These are phyloP conservation scores for Gobiocypris rarus DNA, from an alignment of 2,113 vertebrate species.

Conservation along the genomic window DNA sequence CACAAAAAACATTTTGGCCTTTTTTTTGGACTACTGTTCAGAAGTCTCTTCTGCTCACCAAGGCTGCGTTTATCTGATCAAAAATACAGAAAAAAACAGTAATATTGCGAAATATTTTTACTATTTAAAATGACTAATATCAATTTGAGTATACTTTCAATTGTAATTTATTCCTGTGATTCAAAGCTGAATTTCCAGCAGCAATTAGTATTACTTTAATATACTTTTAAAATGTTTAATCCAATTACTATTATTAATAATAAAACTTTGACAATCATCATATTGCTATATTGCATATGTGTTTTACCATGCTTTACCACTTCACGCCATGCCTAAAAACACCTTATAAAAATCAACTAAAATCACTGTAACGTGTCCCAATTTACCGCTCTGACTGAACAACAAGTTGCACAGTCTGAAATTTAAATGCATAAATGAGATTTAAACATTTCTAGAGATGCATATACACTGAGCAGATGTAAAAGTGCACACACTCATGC, in stretches of 20 bases:
- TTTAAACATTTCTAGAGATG: not conserved
- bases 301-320: not conserved
- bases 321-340: not conserved
- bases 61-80: no score
- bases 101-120: no score
- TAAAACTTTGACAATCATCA: not conserved
- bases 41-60: no score
- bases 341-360: not conserved
- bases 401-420: not conserved
- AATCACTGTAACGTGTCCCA: not conserved
- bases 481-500: not conserved
- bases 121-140: no score
- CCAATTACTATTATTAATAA: not conserved
- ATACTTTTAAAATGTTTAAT: no score
- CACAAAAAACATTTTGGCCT: no score
- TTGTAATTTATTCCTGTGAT: no score
- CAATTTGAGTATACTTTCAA: no score
- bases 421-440: not conserved
- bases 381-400: not conserved
- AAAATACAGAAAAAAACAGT: no score
- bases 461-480: not conserved
- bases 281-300: not conserved
- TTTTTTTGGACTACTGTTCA: no score
- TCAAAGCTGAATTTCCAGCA: no score
- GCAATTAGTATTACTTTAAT: no score